Evolutionary conservation across 2,113 vertebrate species (phyloP).

Genomic region (Balaeniceps rex): DNA sequence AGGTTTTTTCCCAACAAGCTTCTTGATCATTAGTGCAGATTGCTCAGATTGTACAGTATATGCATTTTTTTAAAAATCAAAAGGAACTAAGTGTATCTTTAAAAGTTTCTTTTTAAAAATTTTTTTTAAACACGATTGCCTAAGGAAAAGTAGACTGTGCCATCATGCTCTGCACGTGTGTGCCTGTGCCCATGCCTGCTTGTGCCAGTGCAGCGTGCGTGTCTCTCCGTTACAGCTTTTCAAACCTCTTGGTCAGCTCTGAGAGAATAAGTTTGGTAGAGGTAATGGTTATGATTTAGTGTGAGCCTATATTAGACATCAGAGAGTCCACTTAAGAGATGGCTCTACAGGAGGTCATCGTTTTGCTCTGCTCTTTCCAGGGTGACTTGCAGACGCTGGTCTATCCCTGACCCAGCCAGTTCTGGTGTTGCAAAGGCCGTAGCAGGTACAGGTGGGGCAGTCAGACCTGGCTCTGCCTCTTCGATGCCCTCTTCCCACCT

Average conservation of each 20-base stretch:
- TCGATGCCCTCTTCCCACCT: background rate
- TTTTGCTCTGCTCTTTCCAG: background rate
- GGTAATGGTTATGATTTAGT: background rate
- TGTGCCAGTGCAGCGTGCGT: fast-evolving
- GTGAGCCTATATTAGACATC: background rate
- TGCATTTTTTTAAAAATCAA: background rate
- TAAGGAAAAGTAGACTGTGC: background rate
- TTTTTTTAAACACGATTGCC: background rate
- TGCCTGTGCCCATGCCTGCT: background rate
- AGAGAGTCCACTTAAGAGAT: background rate
- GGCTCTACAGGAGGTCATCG: background rate
- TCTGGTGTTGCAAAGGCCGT: background rate
- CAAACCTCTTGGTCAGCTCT: background rate
- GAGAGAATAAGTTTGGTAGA: background rate
- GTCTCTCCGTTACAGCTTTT: background rate
- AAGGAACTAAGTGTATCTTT: background rate
- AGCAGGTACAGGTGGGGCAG: background rate
- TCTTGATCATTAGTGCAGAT: background rate
- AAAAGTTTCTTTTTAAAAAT: too few species aligned
- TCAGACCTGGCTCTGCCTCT: background rate
- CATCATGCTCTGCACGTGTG: background rate
- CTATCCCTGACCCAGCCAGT: background rate
- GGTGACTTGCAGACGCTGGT: background rate
- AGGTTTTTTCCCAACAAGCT: background rate
- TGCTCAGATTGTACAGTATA: background rate